A percentile compares a stretch with the other conserved stretches of the same genome.
phyloP scores from a whole-genome alignment of 2,113 vertebrate species.

The Prochilodus magdalenae region DNA sequence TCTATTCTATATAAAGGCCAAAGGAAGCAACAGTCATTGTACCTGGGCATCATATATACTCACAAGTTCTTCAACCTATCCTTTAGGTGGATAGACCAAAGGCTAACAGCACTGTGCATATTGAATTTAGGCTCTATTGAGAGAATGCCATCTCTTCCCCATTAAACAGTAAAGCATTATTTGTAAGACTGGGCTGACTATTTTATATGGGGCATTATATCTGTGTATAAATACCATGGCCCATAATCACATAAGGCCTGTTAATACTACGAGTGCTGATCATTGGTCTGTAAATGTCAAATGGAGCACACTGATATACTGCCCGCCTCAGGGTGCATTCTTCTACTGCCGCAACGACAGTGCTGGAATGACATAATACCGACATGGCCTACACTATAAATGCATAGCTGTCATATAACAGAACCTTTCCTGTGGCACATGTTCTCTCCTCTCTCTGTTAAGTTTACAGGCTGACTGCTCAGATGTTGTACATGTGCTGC shows the following conservation, averaged over 20 bases:
- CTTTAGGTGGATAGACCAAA: background rate
- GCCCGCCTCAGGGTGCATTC: constrained; percentile 68
- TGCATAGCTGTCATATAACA: constrained; percentile 47
- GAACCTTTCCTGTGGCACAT: constrained; percentile 25
- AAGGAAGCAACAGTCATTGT: background rate
- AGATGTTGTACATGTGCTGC: background rate
- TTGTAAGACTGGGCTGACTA: constrained; percentile 61
- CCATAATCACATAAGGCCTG: constrained; percentile 67
- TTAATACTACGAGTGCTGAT: constrained; percentile 44
- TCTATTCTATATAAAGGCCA: background rate
- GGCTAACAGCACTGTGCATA: constrained; percentile 10
- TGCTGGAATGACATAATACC: constrained; percentile 72
- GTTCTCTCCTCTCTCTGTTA: constrained; percentile 13
- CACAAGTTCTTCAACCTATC: background rate
- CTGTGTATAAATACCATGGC: constrained; percentile 70
- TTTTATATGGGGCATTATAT: constrained; percentile 74
- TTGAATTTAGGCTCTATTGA: constrained; percentile 40
- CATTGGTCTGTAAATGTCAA: constrained; percentile 75
- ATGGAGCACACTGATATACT: constrained; percentile 73
- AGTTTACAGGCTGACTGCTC: constrained; percentile 13
- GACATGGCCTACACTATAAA: constrained; percentile 63
- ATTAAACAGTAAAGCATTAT: constrained; percentile 57
- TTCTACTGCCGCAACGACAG: constrained; percentile 69
- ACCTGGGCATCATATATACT: background rate
- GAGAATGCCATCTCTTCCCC: constrained; percentile 42